phyloP scores from a whole-genome alignment of 2,113 vertebrate genomes.

The Ciconia maguari region DNA sequence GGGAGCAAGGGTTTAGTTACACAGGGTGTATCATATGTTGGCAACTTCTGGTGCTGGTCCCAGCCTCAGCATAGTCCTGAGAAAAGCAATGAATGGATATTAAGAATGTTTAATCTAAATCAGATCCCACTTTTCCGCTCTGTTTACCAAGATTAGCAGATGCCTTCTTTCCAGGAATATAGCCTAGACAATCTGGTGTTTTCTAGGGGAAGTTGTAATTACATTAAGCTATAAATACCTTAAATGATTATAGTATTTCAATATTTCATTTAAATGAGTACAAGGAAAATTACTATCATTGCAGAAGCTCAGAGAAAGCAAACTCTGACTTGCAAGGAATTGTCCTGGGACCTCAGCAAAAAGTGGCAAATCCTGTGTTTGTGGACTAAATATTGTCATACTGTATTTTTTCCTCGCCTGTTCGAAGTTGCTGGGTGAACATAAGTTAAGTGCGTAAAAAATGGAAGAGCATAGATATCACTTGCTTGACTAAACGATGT shows the following conservation, averaged over 20 bases:
- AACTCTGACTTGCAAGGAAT: neutral
- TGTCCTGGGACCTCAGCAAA: neutral
- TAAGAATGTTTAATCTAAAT: neutral
- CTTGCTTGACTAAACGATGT: neutral
- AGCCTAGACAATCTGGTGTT: conserved; percentile 35
- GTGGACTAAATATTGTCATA: neutral
- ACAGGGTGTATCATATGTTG: neutral
- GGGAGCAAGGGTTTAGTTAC: neutral
- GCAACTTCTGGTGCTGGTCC: neutral
- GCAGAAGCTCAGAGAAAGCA: neutral
- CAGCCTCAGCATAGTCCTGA: neutral
- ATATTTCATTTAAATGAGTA: neutral
- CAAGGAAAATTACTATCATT: neutral
- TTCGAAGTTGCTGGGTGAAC: neutral
- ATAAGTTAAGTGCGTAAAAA: neutral
- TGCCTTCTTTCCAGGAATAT: conserved; percentile 48
- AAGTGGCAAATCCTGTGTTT: neutral
- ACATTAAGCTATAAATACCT: conserved; percentile 22
- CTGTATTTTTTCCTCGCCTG: neutral
- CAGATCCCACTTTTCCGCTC: neutral
- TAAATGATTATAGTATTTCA: neutral
- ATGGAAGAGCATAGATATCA: neutral
- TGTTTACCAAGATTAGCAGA: conserved; percentile 48
- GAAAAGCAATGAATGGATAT: neutral
- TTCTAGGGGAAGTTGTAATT: conserved; percentile 26